A percentile compares a stretch with the other conserved stretches of the same genome.
Conservation (phyloP, 2,113 vertebrate genomes). For the Nesospiza acunhae region DNA sequence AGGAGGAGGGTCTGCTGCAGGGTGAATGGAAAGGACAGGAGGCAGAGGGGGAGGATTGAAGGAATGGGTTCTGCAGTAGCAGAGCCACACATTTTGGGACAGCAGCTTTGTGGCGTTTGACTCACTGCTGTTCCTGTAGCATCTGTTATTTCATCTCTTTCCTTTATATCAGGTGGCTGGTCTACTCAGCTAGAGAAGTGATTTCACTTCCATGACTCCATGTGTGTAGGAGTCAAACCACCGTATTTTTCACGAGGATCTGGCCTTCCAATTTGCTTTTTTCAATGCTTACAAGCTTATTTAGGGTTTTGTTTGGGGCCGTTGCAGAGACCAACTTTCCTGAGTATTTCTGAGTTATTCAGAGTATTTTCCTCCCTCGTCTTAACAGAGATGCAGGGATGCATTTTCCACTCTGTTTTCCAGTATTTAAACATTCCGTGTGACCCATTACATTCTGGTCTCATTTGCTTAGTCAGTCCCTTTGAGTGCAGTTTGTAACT, state of each 20-base stretch:
- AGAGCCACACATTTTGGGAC: not conserved
- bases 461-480: conserved; percentile 23
- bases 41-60: rapidly evolving
- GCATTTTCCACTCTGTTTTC: not conserved
- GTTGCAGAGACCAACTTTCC: not conserved
- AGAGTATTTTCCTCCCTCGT: not conserved
- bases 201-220: not conserved
- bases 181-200: not conserved
- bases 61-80: not conserved
- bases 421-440: not conserved
- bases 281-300: not conserved
- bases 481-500: conserved; percentile 16
- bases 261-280: not conserved
- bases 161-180: not conserved
- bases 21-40: not conserved
- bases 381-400: not conserved
- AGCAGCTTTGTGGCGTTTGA: not conserved
- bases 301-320: not conserved
- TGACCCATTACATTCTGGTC: not conserved
- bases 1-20: not conserved
- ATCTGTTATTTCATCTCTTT: not conserved
- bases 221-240: not conserved
- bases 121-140: not conserved
- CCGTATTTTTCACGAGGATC: not conserved
- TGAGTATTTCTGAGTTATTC: not conserved